Evolutionary conservation across 2,113 vertebrate species (phyloP).

Genomic region (Boleophthalmus pectinirostris): DNA sequence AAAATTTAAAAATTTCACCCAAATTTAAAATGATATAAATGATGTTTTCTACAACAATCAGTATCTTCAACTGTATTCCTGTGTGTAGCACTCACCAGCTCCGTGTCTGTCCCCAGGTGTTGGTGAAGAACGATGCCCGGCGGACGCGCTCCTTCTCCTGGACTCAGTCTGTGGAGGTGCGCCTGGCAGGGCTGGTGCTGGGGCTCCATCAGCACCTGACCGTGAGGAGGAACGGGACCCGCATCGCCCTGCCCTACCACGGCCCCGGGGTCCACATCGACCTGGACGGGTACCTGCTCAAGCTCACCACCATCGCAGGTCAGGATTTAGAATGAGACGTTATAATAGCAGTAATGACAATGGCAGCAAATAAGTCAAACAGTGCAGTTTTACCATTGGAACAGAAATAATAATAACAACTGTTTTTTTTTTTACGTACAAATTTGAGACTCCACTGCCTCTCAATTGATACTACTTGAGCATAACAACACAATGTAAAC

Average conservation of each 20-base stretch:
- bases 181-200: conserved; percentile 79
- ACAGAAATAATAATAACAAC: too few species aligned
- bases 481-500: too few species aligned
- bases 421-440: too few species aligned
- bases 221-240: conserved; percentile 91
- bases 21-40: too few species aligned
- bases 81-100: neutral
- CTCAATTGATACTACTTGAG: too few species aligned
- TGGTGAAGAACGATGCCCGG: conserved; percentile 96
- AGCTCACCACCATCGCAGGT: conserved; percentile 94
- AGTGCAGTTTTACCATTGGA: too few species aligned
- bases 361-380: too few species aligned
- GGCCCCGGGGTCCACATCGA: conserved; percentile 87
- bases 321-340: neutral
- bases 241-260: conserved; percentile 88
- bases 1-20: too few species aligned
- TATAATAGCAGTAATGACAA: neutral
- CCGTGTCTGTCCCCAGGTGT: conserved; percentile 59
- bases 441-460: too few species aligned
- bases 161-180: conserved; percentile 95
- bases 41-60: too few species aligned
- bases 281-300: conserved; percentile 95
- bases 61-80: neutral
- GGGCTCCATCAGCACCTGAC: conserved; percentile 96
- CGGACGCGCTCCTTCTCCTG: conserved; percentile 95